phyloP scores from a whole-genome alignment of 2,113 vertebrate genomes.

The Hiodon tergisus region DNA sequence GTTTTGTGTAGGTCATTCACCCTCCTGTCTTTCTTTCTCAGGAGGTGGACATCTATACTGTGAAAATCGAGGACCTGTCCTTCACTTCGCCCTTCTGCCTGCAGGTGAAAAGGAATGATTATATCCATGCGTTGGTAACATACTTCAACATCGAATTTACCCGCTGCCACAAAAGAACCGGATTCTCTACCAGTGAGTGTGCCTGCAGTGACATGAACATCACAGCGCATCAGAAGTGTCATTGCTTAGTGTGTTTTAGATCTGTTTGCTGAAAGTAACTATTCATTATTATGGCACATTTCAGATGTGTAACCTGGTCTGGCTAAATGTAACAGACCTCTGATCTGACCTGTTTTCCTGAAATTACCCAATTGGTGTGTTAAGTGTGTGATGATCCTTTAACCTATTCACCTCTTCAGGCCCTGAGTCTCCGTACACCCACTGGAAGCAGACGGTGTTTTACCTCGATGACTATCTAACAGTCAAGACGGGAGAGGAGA shows the following conservation, averaged over 20 bases:
- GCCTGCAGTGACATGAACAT: not conserved
- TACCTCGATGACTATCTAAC: conserved; percentile 91
- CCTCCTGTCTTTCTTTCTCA: conserved; percentile 29
- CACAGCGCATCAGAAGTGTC: too few species aligned
- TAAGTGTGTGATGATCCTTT: not conserved
- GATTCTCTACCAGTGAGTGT: conserved; percentile 84
- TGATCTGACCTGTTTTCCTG: too few species aligned
- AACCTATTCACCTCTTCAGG: conserved; percentile 47
- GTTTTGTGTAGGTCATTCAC: too few species aligned
- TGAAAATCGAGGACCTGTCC: conserved; percentile 84
- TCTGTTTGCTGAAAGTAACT: too few species aligned
- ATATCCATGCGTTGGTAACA: conserved; percentile 84
- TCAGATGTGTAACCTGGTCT: too few species aligned
- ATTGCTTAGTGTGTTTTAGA: too few species aligned
- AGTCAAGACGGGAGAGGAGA: conserved; percentile 88
- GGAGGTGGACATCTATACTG: conserved; percentile 93
- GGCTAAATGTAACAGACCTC: too few species aligned
- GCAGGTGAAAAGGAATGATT: conserved; percentile 87
- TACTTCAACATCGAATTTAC: conserved; percentile 96
- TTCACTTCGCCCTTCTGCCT: conserved; percentile 92
- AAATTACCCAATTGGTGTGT: not conserved
- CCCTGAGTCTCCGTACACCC: conserved; percentile 87
- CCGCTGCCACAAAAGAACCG: conserved; percentile 86
- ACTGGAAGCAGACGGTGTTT: conserved; percentile 94
- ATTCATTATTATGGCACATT: too few species aligned